phyloP scores from a whole-genome alignment of 92 coral and sea anemone genomes.

The Muricea muricata region DNA sequence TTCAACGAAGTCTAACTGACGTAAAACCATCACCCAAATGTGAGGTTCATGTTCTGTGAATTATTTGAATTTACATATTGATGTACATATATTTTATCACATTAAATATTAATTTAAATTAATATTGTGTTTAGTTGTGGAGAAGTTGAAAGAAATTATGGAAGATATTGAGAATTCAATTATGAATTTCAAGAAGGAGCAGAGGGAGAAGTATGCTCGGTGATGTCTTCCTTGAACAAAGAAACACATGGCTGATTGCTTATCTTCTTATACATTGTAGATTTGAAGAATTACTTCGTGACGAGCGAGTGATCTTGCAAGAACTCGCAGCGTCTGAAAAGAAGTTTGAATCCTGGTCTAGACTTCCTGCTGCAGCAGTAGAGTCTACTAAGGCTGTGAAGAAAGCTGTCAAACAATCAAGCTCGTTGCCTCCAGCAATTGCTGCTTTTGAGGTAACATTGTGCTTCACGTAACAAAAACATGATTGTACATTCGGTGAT shows the following conservation, averaged over 20 bases:
- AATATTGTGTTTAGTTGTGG: conserved; percentile 68
- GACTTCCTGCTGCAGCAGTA: conserved; percentile 80
- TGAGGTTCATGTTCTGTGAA: too few species aligned
- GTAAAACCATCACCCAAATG: conserved; percentile 96
- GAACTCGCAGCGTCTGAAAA: conserved; percentile 90
- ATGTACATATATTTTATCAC: neutral
- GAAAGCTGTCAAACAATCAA: conserved; percentile 73
- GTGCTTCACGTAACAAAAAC: too few species aligned
- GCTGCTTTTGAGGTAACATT: conserved; percentile 93
- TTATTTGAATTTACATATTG: neutral
- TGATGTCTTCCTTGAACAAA: neutral
- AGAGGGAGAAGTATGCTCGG: conserved; percentile 83
- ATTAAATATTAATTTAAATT: neutral
- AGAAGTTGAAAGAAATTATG: conserved; percentile 92
- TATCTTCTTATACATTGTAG: conserved; percentile 42
- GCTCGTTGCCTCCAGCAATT: conserved; percentile 92
- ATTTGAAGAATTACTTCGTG: conserved; percentile 85
- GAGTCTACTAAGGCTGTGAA: conserved; percentile 75
- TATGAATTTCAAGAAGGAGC: conserved; percentile 93
- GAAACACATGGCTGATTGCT: neutral
- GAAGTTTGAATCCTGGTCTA: conserved; percentile 94
- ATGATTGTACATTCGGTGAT: too few species aligned
- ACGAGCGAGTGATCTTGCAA: conserved; percentile 74
- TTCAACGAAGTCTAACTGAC: conserved; percentile 86
- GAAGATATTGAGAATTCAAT: conserved; percentile 93